Evolutionary conservation across 2,888 invertebrate genomes (phyloP).

Genomic region (Drosophila tanythrix): DNA sequence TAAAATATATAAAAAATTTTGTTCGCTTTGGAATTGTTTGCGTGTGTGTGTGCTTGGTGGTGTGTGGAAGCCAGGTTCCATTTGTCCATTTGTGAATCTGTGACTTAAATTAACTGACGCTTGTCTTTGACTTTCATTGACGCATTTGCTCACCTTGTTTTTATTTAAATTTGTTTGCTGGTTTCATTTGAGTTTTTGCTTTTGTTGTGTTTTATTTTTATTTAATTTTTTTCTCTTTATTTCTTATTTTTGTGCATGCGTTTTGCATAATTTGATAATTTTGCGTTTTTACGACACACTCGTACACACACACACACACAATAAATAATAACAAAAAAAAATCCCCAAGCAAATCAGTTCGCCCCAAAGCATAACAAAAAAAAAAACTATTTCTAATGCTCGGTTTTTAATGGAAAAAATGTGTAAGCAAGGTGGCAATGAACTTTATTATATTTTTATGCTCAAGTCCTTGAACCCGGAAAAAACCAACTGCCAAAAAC

Average conservation of each 20-base stretch:
- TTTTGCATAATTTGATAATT: slow-evolving; percentile 69
- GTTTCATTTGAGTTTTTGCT: slow-evolving; percentile 29
- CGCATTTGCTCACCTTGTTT: slow-evolving; percentile 78
- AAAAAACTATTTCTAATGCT: slow-evolving; percentile 44
- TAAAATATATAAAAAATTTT: background rate
- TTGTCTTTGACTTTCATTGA: slow-evolving; percentile 70
- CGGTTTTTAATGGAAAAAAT: slow-evolving; percentile 53
- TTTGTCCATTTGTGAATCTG: slow-evolving; percentile 43
- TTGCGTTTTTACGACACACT: slow-evolving; percentile 44
- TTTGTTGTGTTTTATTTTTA: slow-evolving; percentile 20
- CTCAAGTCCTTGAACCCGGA: slow-evolving; percentile 72
- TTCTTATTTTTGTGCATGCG: slow-evolving; percentile 50
- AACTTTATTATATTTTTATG: slow-evolving; percentile 66
- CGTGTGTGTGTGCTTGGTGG: slow-evolving; percentile 2
- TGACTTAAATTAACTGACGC: slow-evolving; percentile 56
- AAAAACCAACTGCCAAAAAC: slow-evolving; percentile 33
- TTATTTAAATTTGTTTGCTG: slow-evolving; percentile 55
- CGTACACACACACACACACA: background rate
- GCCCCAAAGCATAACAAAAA: slow-evolving; percentile 24
- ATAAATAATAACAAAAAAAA: slow-evolving; percentile 16
- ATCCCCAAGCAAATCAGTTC: slow-evolving; percentile 12
- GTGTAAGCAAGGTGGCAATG: slow-evolving; percentile 75
- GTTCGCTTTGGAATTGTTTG: background rate
- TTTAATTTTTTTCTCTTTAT: slow-evolving; percentile 17
- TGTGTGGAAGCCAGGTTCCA: slow-evolving; percentile 47